phyloP scores from a whole-genome alignment of 2,888 invertebrate genomes.

The Sympetrum striolatum region DNA sequence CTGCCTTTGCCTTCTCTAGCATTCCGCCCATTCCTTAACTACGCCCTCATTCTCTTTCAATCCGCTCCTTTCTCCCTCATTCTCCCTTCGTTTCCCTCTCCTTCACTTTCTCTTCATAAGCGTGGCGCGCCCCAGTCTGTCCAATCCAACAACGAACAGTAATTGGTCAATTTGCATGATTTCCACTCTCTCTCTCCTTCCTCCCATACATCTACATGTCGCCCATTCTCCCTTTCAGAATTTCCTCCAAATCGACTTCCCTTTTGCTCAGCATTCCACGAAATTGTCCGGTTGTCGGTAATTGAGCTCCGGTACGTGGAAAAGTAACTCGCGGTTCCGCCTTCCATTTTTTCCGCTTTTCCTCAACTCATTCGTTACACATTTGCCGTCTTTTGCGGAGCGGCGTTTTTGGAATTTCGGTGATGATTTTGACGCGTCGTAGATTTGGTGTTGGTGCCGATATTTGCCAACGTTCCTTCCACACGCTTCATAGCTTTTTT shows the following conservation, averaged over 20 bases:
- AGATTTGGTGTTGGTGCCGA: too few species aligned
- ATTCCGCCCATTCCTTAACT: too few species aligned
- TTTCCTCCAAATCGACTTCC: neutral
- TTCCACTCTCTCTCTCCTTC: neutral
- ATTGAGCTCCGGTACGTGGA: neutral
- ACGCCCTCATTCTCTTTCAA: neutral
- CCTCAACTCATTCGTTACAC: too few species aligned
- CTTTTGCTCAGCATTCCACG: neutral
- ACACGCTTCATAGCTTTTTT: too few species aligned
- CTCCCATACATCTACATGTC: neutral
- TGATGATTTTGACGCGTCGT: too few species aligned
- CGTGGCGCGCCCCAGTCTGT: neutral
- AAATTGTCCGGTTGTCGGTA: neutral
- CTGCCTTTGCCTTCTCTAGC: neutral
- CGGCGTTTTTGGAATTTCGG: too few species aligned
- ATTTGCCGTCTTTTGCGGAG: neutral
- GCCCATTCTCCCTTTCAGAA: neutral
- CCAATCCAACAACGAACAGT: constrained; percentile 40
- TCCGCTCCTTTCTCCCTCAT: neutral
- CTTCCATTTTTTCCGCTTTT: neutral
- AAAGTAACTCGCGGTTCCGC: neutral
- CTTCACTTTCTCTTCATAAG: constrained; percentile 8
- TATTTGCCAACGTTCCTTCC: too few species aligned
- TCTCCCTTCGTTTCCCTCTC: neutral
- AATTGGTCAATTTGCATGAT: constrained; percentile 43